These are phyloP conservation scores for Monopis laevigella DNA, from an alignment of 2,888 invertebrate genomes.

Conservation along the genomic window DNA sequence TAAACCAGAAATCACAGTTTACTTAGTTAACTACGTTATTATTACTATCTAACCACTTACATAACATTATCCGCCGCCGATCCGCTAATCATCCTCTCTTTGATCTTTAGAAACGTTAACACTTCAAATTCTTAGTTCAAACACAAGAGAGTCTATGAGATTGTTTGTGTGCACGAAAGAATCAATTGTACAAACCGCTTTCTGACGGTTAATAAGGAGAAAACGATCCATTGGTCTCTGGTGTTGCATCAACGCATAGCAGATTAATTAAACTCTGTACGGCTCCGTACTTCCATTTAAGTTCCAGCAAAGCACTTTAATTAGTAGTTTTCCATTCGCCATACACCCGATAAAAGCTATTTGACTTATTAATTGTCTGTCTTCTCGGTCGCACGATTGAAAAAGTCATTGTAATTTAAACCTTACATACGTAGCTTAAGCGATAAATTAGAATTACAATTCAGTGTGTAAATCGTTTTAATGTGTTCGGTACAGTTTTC, in stretches of 20 bases:
- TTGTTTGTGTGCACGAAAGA: conserved; percentile 43
- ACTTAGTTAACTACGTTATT: conserved; percentile 27
- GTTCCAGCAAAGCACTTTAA: conserved; percentile 49
- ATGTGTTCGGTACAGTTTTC: conserved; percentile 40
- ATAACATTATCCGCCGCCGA: conserved; percentile 47
- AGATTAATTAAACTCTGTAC: conserved; percentile 59
- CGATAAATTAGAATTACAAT: conserved; percentile 27
- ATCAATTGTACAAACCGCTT: conserved; percentile 55
- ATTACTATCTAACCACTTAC: conserved; percentile 39
- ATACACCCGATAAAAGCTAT: conserved; percentile 55
- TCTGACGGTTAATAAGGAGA: conserved; percentile 45
- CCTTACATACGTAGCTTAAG: conserved; percentile 30
- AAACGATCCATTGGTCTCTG: conserved; percentile 35
- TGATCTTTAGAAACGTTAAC: conserved; percentile 49
- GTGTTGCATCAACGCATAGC: conserved; percentile 38
- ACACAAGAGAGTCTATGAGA: conserved; percentile 33
- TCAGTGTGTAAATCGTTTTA: conserved; percentile 31
- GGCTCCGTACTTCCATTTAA: conserved; percentile 39
- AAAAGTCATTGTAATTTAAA: conserved; percentile 27
- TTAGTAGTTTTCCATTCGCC: conserved; percentile 59
- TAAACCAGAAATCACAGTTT: conserved; percentile 51
- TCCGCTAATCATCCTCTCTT: conserved; percentile 51
- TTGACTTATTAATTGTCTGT: conserved; percentile 43
- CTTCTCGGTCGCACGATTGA: conserved; percentile 23
- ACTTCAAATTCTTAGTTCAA: conserved; percentile 53